These are phyloP conservation scores for Stegana nigrithorax DNA, from an alignment of 2,888 invertebrate genomes.

Conservation along the genomic window DNA sequence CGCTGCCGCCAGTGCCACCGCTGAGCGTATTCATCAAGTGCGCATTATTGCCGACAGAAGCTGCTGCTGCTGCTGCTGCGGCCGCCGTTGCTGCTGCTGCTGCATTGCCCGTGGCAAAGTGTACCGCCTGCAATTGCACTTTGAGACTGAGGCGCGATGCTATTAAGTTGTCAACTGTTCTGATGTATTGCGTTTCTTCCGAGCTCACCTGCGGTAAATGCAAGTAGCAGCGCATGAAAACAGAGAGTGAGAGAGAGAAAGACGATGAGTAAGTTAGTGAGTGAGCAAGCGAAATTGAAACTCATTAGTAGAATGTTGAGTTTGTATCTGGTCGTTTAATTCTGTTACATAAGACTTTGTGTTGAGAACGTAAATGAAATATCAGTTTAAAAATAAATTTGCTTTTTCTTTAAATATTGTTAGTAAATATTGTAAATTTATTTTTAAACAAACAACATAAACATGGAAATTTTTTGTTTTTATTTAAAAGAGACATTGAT, in stretches of 20 bases:
- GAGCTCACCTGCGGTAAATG: conserved; percentile 56
- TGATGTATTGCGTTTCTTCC: conserved; percentile 66
- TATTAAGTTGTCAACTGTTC: conserved; percentile 66
- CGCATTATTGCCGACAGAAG: conserved; percentile 6
- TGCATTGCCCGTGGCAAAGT: conserved; percentile 55
- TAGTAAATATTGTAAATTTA: too few relatives aligned
- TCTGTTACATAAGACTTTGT: not conserved
- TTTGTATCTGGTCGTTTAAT: not conserved
- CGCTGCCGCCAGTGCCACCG: conserved; percentile 32
- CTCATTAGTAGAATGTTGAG: not conserved
- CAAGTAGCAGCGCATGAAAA: not conserved
- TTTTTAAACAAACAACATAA: too few relatives aligned
- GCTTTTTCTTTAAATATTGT: too few relatives aligned
- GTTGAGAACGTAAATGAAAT: too few relatives aligned
- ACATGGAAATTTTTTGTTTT: too few relatives aligned
- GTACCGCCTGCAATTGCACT: conserved; percentile 67
- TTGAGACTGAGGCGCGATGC: conserved; percentile 66
- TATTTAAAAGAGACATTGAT: too few relatives aligned
- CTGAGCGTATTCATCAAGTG: conserved; percentile 31
- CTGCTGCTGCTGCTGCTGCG: conserved; percentile 30
- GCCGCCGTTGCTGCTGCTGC: conserved; percentile 45
- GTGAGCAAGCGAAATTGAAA: conserved; percentile 1
- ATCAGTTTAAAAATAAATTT: too few relatives aligned
- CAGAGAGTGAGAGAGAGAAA: conserved; percentile 3
- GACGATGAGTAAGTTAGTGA: not conserved